phyloP scores from a whole-genome alignment of 2,797 vertebrate genomes.

The Falco berigora region DNA sequence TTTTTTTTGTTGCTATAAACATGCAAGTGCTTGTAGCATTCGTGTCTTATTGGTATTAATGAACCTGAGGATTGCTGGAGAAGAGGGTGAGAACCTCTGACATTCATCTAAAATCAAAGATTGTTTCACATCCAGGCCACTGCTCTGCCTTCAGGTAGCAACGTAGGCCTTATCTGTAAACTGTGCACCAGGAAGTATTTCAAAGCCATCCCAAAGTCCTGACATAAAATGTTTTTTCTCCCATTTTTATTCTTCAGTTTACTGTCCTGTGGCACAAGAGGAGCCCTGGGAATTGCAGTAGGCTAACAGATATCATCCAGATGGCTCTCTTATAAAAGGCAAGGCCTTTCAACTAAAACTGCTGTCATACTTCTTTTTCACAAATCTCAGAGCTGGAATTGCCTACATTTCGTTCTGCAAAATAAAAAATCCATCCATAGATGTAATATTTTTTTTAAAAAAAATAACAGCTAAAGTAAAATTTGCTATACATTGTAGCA shows the following conservation, averaged over 20 bases:
- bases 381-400: neutral
- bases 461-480: neutral
- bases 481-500: neutral
- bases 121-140: neutral
- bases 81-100: neutral
- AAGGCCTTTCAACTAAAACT: neutral
- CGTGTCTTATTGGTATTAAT: neutral
- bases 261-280: neutral
- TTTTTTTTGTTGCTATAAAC: neutral
- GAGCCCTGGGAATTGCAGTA: neutral
- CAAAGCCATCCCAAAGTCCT: neutral
- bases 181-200: neutral
- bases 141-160: constrained; percentile 2
- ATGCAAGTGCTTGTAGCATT: neutral
- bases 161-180: neutral
- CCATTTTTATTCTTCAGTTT: neutral
- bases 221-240: neutral
- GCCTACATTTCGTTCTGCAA: neutral
- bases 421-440: neutral
- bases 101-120: neutral
- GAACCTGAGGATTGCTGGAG: neutral
- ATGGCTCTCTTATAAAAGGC: neutral
- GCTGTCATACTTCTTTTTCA: neutral
- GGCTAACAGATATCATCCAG: neutral
- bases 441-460: neutral